Conservation (phyloP, 1,140 invertebrate genomes). For the Brachionus paranguensis region DNA sequence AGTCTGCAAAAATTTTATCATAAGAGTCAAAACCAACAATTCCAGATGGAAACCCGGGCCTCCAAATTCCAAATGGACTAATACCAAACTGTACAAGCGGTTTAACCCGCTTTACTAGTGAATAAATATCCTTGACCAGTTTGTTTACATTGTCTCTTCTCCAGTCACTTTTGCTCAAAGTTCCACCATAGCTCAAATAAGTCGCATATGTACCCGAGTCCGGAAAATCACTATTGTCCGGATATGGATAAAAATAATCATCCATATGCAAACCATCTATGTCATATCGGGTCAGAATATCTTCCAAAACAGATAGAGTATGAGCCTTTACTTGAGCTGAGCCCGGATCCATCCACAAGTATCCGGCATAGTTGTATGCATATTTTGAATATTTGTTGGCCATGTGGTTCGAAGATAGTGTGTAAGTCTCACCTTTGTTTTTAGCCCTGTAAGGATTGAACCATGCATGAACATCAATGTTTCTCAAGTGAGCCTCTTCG, state of each 20-base stretch:
- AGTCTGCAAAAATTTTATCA: conserved; percentile 47
- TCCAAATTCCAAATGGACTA: conserved; percentile 51
- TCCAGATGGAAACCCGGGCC: conserved; percentile 45
- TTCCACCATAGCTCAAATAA: conserved; percentile 45
- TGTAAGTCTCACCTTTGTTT: conserved; percentile 38
- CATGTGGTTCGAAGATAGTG: conserved; percentile 47
- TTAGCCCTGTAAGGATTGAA: conserved; percentile 48
- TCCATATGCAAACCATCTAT: conserved; percentile 52
- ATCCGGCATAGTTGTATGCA: conserved; percentile 45
- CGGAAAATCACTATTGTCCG: conserved; percentile 45
- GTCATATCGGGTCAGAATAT: conserved; percentile 49
- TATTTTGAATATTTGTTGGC: conserved; percentile 44
- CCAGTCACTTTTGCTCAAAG: conserved; percentile 46
- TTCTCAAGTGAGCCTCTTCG: conserved; percentile 44
- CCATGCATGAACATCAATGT: conserved; percentile 51
- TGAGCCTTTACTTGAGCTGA: conserved; percentile 44
- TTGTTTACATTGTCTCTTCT: conserved; percentile 47
- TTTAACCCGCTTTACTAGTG: conserved; percentile 43
- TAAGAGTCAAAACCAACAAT: conserved; percentile 47
- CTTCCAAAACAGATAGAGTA: conserved; percentile 44
- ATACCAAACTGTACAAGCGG: conserved; percentile 48
- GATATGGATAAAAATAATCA: conserved; percentile 54
- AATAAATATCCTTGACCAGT: conserved; percentile 44
- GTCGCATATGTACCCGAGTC: conserved; percentile 45
- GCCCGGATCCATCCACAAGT: conserved; percentile 51